Percentiles rank a stretch among this genome's conserved stretches.
Conservation (phyloP, 1,140 invertebrate species). For the Saxidomus purpurata region DNA sequence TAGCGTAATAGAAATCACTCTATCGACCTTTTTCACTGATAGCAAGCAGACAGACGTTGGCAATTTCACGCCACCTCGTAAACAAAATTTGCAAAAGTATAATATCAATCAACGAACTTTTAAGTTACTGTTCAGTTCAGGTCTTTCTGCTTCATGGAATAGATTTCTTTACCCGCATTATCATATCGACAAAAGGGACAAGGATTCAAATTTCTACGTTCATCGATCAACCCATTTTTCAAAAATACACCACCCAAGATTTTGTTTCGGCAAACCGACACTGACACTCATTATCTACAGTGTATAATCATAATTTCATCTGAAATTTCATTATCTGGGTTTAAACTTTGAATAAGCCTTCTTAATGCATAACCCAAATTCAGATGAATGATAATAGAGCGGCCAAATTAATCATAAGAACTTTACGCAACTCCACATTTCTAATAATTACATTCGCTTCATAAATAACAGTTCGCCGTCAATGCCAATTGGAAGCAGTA, state of each 20-base stretch:
- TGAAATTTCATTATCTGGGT: conserved; percentile 12
- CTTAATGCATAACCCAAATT: background rate
- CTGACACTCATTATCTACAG: background rate
- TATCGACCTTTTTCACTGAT: too few relatives aligned
- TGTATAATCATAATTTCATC: conserved; percentile 34
- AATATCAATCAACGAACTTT: too few relatives aligned
- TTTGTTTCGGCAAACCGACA: conserved; percentile 3
- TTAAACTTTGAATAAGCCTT: conserved; percentile 28
- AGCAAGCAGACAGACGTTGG: too few relatives aligned
- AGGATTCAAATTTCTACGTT: background rate
- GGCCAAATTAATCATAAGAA: conserved; percentile 47
- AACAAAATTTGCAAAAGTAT: too few relatives aligned
- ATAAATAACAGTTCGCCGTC: conserved; percentile 22
- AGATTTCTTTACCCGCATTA: too few relatives aligned
- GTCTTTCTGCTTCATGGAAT: too few relatives aligned
- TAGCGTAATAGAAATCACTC: too few relatives aligned
- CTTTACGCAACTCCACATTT: conserved; percentile 2
- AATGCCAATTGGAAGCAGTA: conserved; percentile 1
- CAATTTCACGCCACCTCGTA: too few relatives aligned
- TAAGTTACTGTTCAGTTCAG: too few relatives aligned
- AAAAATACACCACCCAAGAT: conserved; percentile 14
- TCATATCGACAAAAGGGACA: background rate
- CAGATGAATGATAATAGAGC: conserved; percentile 11
- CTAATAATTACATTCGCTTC: background rate
- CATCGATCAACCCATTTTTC: conserved; percentile 17